Evolutionary conservation across 2,113 vertebrate species (phyloP).

Genomic region (Tachysurus fulvidraco): DNA sequence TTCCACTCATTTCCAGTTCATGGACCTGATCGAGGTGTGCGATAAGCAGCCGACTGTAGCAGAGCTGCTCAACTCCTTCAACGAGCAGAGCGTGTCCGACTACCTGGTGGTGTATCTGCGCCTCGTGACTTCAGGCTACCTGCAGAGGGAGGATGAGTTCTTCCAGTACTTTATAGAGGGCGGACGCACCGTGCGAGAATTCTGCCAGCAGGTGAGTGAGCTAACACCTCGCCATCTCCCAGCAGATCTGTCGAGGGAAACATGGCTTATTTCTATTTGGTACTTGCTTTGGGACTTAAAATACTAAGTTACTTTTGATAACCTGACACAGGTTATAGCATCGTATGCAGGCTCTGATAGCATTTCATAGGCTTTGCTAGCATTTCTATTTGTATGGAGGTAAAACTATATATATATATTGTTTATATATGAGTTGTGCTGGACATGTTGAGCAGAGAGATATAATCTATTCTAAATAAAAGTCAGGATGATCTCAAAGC

Average conservation of each 20-base stretch:
- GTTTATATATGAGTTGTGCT: background rate
- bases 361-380: too few relatives aligned
- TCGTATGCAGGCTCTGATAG: too few relatives aligned
- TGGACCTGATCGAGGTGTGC: conserved; percentile 90
- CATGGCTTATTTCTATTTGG: background rate
- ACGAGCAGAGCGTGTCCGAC: conserved; percentile 91
- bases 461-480: background rate
- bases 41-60: conserved; percentile 82
- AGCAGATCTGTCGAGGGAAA: background rate
- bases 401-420: too few relatives aligned
- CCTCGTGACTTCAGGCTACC: conserved; percentile 89
- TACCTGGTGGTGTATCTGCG: conserved; percentile 93
- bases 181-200: conserved; percentile 88
- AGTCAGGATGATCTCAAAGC: background rate
- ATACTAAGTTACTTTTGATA: background rate
- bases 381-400: too few relatives aligned
- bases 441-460: background rate
- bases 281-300: background rate
- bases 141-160: conserved; percentile 88
- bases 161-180: conserved; percentile 96
- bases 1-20: conserved; percentile 73
- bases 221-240: background rate
- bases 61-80: conserved; percentile 86
- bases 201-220: conserved; percentile 85
- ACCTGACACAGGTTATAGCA: background rate